Evolutionary conservation across 2,888 invertebrate genomes (phyloP).

Genomic region (Atherix ibis): DNA sequence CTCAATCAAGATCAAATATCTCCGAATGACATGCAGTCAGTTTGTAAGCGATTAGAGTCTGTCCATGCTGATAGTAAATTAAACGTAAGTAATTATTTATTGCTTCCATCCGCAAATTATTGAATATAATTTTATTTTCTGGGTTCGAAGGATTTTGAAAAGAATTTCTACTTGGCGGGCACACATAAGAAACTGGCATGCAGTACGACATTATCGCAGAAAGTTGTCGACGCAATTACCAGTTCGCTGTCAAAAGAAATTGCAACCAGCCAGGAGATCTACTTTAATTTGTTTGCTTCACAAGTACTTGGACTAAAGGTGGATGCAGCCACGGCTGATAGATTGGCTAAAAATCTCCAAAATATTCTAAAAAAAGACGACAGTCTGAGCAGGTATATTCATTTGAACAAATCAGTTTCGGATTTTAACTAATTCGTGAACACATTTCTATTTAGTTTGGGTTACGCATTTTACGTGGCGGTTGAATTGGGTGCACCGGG

Average conservation of each 20-base stretch:
- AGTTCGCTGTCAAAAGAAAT: conserved; percentile 48
- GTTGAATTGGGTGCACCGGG: conserved; percentile 48
- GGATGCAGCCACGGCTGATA: conserved; percentile 49
- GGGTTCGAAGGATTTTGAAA: conserved; percentile 35
- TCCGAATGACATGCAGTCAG: conserved; percentile 35
- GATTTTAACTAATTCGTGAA: conserved; percentile 5
- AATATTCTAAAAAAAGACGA: conserved; percentile 74
- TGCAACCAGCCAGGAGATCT: conserved; percentile 51
- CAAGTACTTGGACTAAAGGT: conserved; percentile 49
- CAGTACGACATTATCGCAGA: conserved; percentile 37
- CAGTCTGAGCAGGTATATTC: conserved; percentile 46
- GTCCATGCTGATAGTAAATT: conserved; percentile 26
- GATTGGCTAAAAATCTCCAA: conserved; percentile 55
- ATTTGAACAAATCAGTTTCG: conserved; percentile 15
- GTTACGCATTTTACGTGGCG: conserved; percentile 72
- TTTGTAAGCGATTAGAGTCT: conserved; percentile 34
- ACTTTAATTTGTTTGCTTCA: conserved; percentile 54
- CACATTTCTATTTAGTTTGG: conserved; percentile 43
- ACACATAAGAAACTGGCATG: conserved; percentile 43
- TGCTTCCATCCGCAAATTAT: neutral
- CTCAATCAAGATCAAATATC: conserved; percentile 54
- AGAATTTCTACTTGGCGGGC: conserved; percentile 49
- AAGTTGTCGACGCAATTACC: conserved; percentile 36
- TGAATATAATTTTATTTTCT: no score
- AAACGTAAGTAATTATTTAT: conserved; percentile 33